Conservation (phyloP, 2,888 invertebrate genomes). For the Lasioglossum figueresi region DNA sequence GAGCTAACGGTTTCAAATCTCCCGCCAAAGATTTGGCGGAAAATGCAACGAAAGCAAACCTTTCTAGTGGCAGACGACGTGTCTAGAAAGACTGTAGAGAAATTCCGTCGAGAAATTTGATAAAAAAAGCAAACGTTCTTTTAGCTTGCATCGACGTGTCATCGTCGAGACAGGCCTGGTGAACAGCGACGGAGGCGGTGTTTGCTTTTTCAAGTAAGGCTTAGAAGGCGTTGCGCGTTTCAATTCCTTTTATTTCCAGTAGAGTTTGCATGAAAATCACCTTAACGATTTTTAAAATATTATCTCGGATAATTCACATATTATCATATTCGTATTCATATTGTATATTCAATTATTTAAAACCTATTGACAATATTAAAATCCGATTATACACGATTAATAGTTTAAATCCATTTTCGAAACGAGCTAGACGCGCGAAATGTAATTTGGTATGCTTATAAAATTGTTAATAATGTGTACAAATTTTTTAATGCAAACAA, state of each 20-base stretch:
- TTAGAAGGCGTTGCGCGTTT: slow-evolving; percentile 23
- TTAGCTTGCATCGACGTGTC: slow-evolving; percentile 81
- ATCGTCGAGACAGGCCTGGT: slow-evolving; percentile 81
- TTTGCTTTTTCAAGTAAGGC: slow-evolving; percentile 46
- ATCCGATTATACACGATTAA: not conserved
- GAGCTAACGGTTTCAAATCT: not conserved
- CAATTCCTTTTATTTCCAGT: slow-evolving; percentile 6
- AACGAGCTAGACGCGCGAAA: not conserved
- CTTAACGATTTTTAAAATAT: not conserved
- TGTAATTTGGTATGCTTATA: not conserved
- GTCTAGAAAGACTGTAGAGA: slow-evolving; percentile 1
- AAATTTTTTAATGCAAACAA: not conserved
- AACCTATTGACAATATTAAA: not conserved
- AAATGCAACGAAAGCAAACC: slow-evolving; percentile 14
- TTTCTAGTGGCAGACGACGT: not conserved
- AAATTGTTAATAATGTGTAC: not conserved
- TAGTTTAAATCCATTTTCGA: not conserved
- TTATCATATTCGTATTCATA: too few species aligned
- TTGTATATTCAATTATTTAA: not conserved
- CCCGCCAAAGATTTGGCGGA: not conserved
- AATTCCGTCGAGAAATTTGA: slow-evolving; percentile 27
- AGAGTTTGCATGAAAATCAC: slow-evolving; percentile 3
- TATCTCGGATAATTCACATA: not conserved
- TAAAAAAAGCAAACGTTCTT: slow-evolving; percentile 73
- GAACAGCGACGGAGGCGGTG: slow-evolving; percentile 74